These are phyloP conservation scores for Kryptolebias ocellatus DNA, from an alignment of 2,797 vertebrate genomes.

Conservation along the genomic window DNA sequence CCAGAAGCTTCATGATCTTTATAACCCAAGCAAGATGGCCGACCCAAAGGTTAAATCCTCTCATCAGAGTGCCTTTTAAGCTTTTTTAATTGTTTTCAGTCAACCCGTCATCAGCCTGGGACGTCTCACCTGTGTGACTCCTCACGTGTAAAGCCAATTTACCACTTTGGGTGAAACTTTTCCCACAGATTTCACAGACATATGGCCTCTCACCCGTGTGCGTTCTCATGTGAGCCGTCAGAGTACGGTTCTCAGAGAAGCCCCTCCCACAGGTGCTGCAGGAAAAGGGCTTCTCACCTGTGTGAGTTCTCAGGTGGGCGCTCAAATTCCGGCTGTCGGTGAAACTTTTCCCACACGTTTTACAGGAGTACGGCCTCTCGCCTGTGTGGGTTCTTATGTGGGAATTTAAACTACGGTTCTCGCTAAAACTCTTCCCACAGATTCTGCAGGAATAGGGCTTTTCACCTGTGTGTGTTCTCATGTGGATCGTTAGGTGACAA, in stretches of 20 bases:
- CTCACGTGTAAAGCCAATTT: background rate
- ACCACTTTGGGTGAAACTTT: conserved; percentile 3
- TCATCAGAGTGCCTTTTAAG: too few species aligned
- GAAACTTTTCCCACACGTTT: background rate
- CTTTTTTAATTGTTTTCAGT: too few species aligned
- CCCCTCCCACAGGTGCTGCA: background rate
- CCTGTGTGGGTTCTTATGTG: conserved; percentile 3
- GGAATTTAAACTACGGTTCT: conserved; percentile 5
- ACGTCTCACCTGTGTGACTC: background rate
- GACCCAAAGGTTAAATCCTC: too few species aligned
- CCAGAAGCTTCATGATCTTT: too few species aligned
- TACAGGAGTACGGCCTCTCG: conserved; percentile 1
- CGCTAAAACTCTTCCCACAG: background rate
- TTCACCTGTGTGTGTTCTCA: conserved; percentile 7
- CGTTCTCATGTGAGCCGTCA: background rate
- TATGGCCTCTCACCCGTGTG: conserved; percentile 1
- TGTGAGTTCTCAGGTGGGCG: background rate
- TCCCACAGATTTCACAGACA: background rate
- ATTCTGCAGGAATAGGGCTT: conserved; percentile 2
- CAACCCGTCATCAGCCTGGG: background rate
- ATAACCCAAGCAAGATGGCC: too few species aligned
- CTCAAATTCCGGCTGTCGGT: conserved; percentile 5
- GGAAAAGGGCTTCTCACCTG: background rate
- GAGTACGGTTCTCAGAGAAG: background rate
- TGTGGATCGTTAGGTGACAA: conserved; percentile 5